Conservation (phyloP, 2,888 invertebrate genomes). For the Atherix ibis region DNA sequence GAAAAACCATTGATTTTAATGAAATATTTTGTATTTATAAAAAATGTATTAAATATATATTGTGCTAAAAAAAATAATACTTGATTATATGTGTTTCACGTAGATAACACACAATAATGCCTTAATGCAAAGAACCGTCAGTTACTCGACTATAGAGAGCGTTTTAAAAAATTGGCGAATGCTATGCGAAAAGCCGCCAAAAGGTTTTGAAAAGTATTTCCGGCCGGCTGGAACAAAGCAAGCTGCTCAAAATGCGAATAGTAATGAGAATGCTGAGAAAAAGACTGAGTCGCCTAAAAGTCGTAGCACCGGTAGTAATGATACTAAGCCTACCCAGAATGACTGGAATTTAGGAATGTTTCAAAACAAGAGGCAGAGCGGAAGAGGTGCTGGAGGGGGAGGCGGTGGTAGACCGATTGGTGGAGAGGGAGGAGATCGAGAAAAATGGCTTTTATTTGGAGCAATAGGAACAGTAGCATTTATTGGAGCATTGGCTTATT, state of each 20-base stretch:
- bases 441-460: conserved; percentile 63
- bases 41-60: no score
- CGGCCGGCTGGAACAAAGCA: conserved; percentile 39
- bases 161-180: no score
- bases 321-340: conserved; percentile 20
- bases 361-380: conserved; percentile 27
- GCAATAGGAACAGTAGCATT: conserved; percentile 55
- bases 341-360: conserved; percentile 50
- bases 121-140: no score
- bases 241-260: no score
- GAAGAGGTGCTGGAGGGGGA: conserved; percentile 28
- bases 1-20: no score
- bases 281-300: conserved; percentile 23
- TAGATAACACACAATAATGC: no score
- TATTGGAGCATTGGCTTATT: conserved; percentile 53
- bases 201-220: conserved; percentile 89
- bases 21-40: no score
- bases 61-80: no score
- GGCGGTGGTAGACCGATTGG: conserved; percentile 46
- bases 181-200: conserved; percentile 68
- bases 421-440: conserved; percentile 48
- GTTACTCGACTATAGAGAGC: no score
- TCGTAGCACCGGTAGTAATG: conserved; percentile 10
- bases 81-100: no score
- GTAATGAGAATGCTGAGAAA: conserved; percentile 19